These are phyloP conservation scores for Seriola dumerili DNA, from an alignment of 2,113 vertebrate genomes.

Conservation along the genomic window DNA sequence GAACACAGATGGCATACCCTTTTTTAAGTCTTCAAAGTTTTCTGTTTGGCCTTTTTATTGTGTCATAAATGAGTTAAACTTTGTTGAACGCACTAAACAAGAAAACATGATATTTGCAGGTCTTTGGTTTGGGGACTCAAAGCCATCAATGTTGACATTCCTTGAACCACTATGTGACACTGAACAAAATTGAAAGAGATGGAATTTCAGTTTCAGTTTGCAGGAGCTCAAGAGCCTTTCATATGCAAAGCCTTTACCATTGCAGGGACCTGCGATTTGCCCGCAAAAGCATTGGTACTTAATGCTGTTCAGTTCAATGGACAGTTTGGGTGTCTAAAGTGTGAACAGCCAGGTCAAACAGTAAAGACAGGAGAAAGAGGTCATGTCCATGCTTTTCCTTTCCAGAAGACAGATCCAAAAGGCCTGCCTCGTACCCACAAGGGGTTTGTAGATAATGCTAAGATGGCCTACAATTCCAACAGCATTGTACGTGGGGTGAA, in stretches of 20 bases:
- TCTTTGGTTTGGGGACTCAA: conserved; percentile 54
- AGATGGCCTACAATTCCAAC: conserved; percentile 29
- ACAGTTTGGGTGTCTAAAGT: conserved; percentile 48
- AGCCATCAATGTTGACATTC: conserved; percentile 45
- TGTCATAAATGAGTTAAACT: conserved; percentile 44
- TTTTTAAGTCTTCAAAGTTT: conserved; percentile 54
- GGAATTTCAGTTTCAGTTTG: conserved; percentile 38
- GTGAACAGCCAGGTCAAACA: conserved; percentile 52
- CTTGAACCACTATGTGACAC: conserved; percentile 49
- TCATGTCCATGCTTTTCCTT: conserved; percentile 56
- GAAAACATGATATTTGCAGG: conserved; percentile 56
- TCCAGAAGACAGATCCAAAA: conserved; percentile 37
- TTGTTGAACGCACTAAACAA: conserved; percentile 31
- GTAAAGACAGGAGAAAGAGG: conserved; percentile 43
- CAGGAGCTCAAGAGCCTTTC: conserved; percentile 31
- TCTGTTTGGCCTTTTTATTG: conserved; percentile 57
- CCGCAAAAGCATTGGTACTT: conserved; percentile 56
- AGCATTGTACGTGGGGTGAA: conserved; percentile 34
- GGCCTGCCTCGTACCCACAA: conserved; percentile 23
- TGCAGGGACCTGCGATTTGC: conserved; percentile 55
- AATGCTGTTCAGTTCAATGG: conserved; percentile 54
- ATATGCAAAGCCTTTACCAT: conserved; percentile 49
- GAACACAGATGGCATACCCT: conserved; percentile 48
- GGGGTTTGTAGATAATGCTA: conserved; percentile 27
- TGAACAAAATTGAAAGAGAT: conserved; percentile 34